Percentiles rank a stretch among this genome's conserved stretches.
These are phyloP conservation scores for Myiozetetes cayanensis DNA, from an alignment of 2,113 vertebrate species.

Conservation along the genomic window DNA sequence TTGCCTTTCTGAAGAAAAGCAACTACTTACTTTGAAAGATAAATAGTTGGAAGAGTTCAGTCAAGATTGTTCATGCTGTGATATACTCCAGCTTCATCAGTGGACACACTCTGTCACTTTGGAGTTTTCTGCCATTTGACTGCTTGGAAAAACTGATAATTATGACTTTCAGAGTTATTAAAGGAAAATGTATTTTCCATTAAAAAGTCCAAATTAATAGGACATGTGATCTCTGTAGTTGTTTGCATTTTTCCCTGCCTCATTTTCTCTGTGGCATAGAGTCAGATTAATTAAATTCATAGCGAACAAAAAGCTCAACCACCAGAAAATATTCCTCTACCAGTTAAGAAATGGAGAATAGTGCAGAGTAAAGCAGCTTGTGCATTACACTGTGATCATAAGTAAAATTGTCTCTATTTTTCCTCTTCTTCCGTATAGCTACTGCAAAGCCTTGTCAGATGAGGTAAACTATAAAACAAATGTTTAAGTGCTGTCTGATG, in stretches of 20 bases:
- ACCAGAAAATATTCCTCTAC: neutral
- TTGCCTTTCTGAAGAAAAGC: neutral
- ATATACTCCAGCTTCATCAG: neutral
- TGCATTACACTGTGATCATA: neutral
- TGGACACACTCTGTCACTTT: neutral
- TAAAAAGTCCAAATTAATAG: neutral
- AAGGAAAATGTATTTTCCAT: neutral
- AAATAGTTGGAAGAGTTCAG: neutral
- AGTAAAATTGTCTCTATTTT: neutral
- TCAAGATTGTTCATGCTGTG: neutral
- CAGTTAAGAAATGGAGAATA: neutral
- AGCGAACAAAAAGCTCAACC: neutral
- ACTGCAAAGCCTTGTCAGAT: neutral
- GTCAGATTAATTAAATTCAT: neutral
- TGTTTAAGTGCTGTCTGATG: neutral
- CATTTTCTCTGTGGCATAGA: neutral
- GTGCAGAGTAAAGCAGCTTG: neutral
- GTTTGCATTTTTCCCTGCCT: neutral
- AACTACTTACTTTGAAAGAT: neutral
- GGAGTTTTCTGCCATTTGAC: neutral
- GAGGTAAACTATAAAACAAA: neutral
- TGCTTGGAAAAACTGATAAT: neutral
- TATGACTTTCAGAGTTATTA: neutral
- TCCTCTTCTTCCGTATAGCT: neutral
- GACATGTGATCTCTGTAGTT: neutral